Conservation (phyloP, 2,797 vertebrate genomes). For the Protonibea diacanthus region DNA sequence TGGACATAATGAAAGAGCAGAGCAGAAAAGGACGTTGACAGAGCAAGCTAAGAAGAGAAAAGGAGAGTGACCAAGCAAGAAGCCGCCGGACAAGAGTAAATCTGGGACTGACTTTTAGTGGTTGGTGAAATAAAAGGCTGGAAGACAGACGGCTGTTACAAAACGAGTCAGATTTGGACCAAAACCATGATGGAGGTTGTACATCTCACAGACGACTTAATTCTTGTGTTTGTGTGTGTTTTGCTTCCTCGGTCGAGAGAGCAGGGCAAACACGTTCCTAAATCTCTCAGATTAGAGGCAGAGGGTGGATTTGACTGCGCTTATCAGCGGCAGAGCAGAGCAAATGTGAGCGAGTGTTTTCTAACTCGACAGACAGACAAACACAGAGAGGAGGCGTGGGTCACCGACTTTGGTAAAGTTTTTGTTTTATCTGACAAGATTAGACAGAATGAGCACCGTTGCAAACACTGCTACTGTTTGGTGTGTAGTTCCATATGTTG, state of each 20-base stretch:
- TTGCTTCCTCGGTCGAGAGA: background rate
- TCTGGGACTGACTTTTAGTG: too few relatives aligned
- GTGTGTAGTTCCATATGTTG: background rate
- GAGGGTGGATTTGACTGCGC: constrained; percentile 24
- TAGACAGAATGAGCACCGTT: background rate
- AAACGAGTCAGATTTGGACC: background rate
- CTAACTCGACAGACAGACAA: constrained; percentile 16
- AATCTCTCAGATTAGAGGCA: constrained; percentile 48
- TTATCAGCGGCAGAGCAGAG: constrained; percentile 34
- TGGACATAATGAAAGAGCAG: too few relatives aligned
- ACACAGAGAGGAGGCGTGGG: background rate
- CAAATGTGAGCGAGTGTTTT: constrained; percentile 17
- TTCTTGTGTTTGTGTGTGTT: constrained; percentile 25
- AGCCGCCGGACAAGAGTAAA: too few relatives aligned
- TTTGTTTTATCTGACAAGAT: background rate
- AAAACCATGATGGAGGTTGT: constrained; percentile 16
- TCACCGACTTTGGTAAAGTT: background rate
- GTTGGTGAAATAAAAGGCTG: too few relatives aligned
- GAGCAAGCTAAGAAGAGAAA: too few relatives aligned
- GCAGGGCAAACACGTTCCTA: constrained; percentile 39
- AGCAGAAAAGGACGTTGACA: too few relatives aligned
- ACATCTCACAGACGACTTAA: background rate
- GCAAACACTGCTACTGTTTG: background rate
- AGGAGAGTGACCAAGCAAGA: too few relatives aligned
- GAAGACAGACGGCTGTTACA: too few relatives aligned